Evolutionary conservation across 2,888 invertebrate genomes (phyloP), one percentile per base, ranked within the genome.

Genomic region (Sturmia bella): DNA sequence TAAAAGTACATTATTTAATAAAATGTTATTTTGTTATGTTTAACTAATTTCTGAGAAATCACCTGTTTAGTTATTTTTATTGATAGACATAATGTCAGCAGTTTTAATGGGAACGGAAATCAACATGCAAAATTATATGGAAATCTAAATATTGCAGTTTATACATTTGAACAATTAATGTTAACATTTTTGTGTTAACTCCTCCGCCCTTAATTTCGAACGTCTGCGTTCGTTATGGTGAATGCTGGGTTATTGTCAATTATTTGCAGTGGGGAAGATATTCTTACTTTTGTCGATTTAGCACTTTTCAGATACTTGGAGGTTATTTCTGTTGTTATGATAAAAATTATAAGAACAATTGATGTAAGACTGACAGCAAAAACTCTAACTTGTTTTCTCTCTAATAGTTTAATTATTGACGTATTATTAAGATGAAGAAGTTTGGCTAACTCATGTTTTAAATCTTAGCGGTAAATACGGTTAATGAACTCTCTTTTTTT

Each of bases 401-500:
- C 19, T 48, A 48, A 12, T 48, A 48, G 48, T 48, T 19, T 48
- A 21, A 48, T 48, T 48, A 48, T 48, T 48, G 21, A 48, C 4
- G 48, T 27, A 27, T 27, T 27, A 6, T 27, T 27, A 27, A 27
- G 27, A 6, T 27, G 27, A 27, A 27, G 27, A 3, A 9, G 17
- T 11, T 1, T 1, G 1, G 19, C 15, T 48, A 5, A 9, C 19
- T 17, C 15, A 48, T 48, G 11, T 48, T 17, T 13, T n/a, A n/a
- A n/a, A n/a, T n/a, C n/a, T n/a, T n/a, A n/a, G n/a, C n/a, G n/a
- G n/a, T 56, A 3, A 37, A 17, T 4, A 32, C 27, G 45, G 74
- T 69, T 66, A 43, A 52, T 69, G 63, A 70, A 48, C n/a, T n/a
- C n/a, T n/a, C 0, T 37, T 19, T 57, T 54, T 54, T 1, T 17